Percentiles rank a stretch among this genome's conserved stretches.
Conservation (phyloP, 2,113 vertebrate genomes). For the Drymodes brunneopygia region DNA sequence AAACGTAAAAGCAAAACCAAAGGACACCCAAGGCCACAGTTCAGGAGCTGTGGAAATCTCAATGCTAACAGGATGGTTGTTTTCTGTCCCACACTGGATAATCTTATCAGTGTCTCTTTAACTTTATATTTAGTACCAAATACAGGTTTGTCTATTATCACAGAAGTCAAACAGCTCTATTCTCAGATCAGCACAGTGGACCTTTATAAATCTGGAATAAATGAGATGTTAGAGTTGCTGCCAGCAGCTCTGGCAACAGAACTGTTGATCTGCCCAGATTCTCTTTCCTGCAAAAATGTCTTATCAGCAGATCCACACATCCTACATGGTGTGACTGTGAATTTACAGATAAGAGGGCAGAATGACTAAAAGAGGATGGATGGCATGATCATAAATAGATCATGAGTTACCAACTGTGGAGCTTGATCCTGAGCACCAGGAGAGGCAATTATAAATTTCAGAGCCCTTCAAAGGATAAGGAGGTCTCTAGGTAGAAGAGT, state of each 20-base stretch:
- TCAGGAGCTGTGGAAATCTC: background rate
- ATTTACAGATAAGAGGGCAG: constrained; percentile 35
- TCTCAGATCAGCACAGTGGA: constrained; percentile 29
- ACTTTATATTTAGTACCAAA: background rate
- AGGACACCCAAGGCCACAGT: background rate
- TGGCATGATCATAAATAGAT: constrained; percentile 22
- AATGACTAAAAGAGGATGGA: constrained; percentile 39
- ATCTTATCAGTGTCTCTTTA: background rate
- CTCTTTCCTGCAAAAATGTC: constrained; percentile 14
- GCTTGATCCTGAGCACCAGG: background rate
- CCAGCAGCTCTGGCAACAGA: constrained; percentile 48
- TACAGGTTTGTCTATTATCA: background rate
- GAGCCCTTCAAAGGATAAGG: background rate
- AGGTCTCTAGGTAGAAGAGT: constrained; percentile 40
- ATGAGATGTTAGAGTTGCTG: constrained; percentile 56
- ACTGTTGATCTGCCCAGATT: constrained; percentile 41
- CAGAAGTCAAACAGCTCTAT: constrained; percentile 1
- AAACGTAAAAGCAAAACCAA: background rate
- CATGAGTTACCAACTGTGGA: background rate
- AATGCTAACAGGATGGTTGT: background rate
- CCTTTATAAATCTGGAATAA: constrained; percentile 63
- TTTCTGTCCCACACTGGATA: background rate
- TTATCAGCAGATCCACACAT: constrained; percentile 58
- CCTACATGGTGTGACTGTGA: constrained; percentile 8
- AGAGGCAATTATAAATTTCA: background rate